Base-by-base conservation (phyloP, 2,888 invertebrate species). In the Cantharis nigra region DNA sequence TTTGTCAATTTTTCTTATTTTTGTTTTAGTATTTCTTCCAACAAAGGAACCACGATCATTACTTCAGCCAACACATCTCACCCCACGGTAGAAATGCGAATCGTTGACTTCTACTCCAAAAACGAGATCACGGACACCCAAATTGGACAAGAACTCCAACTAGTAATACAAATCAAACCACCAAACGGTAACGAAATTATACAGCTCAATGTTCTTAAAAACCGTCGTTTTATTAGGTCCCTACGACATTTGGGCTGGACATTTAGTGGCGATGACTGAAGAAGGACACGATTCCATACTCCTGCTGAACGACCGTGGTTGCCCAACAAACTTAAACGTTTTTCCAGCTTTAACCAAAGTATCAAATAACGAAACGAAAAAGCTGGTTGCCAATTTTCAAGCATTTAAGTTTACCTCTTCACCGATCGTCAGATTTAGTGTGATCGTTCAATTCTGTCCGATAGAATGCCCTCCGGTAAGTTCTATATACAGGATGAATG, bases 391-490 rank as follows among this genome's bases (percentile, higher is more conserved):
- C 3, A 90, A 91, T 18, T 96, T 96, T 87, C 93, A 94, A 85
- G 97, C 96, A 0, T 97, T 97, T 87, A 95, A 96, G 80, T 97
- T 97, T 88, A 94, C 95, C 0, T 93, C 94, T 11, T 95, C 96
- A n/a, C 93, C 94, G 30, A 91, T 95, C 7, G 95, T 97, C 0
- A 91, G 94, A 79, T 97, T 97, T 85, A 93, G 94, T 83, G 93
- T 96, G 2, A 93, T 95, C 88, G 93, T 97, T 11, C 93, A 94
- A 80, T 96, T 96, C 87, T 97, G 97, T 85, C 89, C 92, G n/a
- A 89, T 90, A 2, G 90, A 90, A 78, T 97, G 97, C 85, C 89
- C 90, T 18, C 91, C 91, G 83, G 94, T 94, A 85, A 89, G 88
- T 83, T 83, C 80, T 72, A 49, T 14, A 62, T 9, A 3, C 7